phyloP scores from a whole-genome alignment of 1,140 invertebrate species.

The Maconellicoccus hirsutus region DNA sequence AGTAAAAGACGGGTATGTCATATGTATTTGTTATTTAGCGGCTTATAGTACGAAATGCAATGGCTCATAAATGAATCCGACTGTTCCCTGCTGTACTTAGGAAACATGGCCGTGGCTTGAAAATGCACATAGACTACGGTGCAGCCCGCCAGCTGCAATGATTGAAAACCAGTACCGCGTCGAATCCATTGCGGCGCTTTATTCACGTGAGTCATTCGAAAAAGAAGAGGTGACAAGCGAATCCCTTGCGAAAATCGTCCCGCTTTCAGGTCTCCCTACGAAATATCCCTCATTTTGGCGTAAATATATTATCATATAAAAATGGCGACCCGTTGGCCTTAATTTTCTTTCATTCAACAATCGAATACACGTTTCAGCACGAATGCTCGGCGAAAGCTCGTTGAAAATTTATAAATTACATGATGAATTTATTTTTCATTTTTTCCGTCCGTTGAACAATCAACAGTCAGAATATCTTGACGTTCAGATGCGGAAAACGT shows the following conservation, averaged over 20 bases:
- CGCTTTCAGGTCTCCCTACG: background rate
- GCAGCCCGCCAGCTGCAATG: constrained; percentile 11
- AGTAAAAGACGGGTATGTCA: constrained; percentile 1
- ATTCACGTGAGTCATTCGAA: constrained; percentile 18
- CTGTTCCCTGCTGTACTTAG: background rate
- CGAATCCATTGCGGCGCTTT: constrained; percentile 20
- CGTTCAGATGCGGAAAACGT: background rate
- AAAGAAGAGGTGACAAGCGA: constrained; percentile 13
- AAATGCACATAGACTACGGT: background rate
- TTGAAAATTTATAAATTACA: no score
- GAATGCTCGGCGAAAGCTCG: no score
- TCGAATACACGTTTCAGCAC: background rate
- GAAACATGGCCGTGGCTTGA: constrained; percentile 11
- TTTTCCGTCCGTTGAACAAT: no score
- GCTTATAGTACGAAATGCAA: constrained; percentile 11
- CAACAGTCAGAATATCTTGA: no score
- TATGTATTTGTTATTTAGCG: constrained; percentile 19
- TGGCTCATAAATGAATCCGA: constrained; percentile 7
- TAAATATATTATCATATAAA: constrained; percentile 20
- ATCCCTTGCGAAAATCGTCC: background rate
- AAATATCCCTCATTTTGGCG: constrained; percentile 4
- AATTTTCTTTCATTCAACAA: constrained; percentile 10
- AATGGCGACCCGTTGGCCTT: constrained; percentile 20
- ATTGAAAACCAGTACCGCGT: constrained; percentile 19
- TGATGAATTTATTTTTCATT: no score